These are phyloP conservation scores for Coregonus clupeaformis DNA, from an alignment of 2,113 vertebrate species.

Conservation along the genomic window DNA sequence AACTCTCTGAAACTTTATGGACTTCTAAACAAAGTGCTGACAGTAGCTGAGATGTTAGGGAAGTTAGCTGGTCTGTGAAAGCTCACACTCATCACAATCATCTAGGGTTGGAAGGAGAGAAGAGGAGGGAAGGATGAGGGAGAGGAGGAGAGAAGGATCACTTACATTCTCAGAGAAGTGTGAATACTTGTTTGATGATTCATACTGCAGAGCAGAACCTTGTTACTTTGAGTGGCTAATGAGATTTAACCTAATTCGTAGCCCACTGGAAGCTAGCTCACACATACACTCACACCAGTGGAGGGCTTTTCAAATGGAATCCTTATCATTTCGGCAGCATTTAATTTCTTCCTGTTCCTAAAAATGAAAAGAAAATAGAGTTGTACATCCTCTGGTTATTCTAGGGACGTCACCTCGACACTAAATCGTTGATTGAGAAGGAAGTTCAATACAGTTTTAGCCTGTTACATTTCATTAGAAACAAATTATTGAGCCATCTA, in stretches of 20 bases:
- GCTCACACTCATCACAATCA: too few relatives aligned
- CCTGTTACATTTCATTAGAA: too few relatives aligned
- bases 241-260: background rate
- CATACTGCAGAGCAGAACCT: background rate
- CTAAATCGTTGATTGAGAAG: too few relatives aligned
- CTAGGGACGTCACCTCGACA: background rate
- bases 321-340: slow-evolving; percentile 33
- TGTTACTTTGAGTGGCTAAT: background rate
- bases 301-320: slow-evolving; percentile 27
- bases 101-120: too few relatives aligned
- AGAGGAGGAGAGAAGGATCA: too few relatives aligned
- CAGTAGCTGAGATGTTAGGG: too few relatives aligned
- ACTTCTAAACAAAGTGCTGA: too few relatives aligned
- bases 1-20: too few relatives aligned
- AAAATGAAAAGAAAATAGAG: slow-evolving; percentile 29
- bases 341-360: slow-evolving; percentile 11
- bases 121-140: too few relatives aligned
- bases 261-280: background rate
- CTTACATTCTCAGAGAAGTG: background rate
- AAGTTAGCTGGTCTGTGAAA: too few relatives aligned
- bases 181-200: background rate
- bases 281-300: background rate
- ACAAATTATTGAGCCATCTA: too few relatives aligned
- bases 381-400: slow-evolving; percentile 34
- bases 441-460: too few relatives aligned